These are phyloP conservation scores for Euzophera pinguis DNA, from an alignment of 2,888 invertebrate genomes.

Conservation along the genomic window DNA sequence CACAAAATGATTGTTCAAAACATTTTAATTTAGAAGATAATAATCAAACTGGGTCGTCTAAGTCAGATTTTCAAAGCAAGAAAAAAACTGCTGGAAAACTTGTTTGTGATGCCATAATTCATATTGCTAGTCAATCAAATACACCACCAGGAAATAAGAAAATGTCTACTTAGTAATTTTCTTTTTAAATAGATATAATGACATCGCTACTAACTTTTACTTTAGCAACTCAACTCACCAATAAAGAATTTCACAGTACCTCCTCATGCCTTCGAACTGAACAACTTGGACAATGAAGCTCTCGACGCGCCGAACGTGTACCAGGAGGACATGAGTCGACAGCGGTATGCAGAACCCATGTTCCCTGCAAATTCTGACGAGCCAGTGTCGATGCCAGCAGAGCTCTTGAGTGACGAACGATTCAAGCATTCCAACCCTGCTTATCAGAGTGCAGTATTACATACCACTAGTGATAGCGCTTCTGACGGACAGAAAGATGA, in stretches of 20 bases:
- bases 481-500: conserved; percentile 67
- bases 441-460: conserved; percentile 87
- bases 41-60: too few relatives aligned
- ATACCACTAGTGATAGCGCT: conserved; percentile 63
- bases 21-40: too few relatives aligned
- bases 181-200: too few relatives aligned
- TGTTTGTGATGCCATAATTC: too few relatives aligned
- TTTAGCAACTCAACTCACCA: not conserved
- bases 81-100: too few relatives aligned
- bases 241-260: conserved; percentile 65
- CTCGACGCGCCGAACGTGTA: conserved; percentile 81
- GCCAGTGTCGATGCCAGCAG: conserved; percentile 69
- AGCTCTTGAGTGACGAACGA: conserved; percentile 63
- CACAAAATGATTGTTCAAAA: not conserved
- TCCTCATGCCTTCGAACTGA: conserved; percentile 83
- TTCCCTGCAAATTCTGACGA: conserved; percentile 67
- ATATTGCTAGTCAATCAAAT: too few relatives aligned
- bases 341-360: conserved; percentile 53
- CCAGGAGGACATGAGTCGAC: conserved; percentile 64
- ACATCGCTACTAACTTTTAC: too few relatives aligned
- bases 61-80: too few relatives aligned
- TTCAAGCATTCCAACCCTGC: conserved; percentile 87
- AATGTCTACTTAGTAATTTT: too few relatives aligned
- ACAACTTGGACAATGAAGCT: conserved; percentile 83
- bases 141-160: too few relatives aligned